These are phyloP conservation scores for Drosophila conformis DNA, from an alignment of 2,888 invertebrate genomes.

Conservation along the genomic window DNA sequence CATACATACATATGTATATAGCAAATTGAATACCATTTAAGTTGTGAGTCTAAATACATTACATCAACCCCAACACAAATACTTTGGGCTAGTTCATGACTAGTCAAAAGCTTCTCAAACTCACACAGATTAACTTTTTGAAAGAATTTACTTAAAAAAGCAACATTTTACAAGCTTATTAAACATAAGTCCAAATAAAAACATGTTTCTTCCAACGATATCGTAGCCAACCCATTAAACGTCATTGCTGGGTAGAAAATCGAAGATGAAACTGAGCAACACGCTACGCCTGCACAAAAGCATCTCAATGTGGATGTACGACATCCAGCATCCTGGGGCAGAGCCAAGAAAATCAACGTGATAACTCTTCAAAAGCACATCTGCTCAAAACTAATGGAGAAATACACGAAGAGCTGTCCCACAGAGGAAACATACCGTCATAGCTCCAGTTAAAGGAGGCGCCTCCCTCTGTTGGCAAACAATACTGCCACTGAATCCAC, in stretches of 20 bases:
- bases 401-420: background rate
- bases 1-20: background rate
- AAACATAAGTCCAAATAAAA: background rate
- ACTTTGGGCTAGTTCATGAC: background rate
- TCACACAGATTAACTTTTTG: background rate
- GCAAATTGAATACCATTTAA: background rate
- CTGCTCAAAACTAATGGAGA: background rate
- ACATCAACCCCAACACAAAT: background rate
- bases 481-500: background rate
- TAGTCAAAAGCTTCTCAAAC: background rate
- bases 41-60: background rate
- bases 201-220: background rate
- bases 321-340: background rate
- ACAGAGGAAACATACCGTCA: too few relatives aligned
- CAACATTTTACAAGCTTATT: background rate
- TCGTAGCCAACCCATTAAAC: background rate
- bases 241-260: background rate
- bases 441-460: background rate
- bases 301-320: background rate
- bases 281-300: background rate
- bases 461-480: background rate
- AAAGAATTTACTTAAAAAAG: background rate
- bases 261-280: background rate
- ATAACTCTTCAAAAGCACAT: background rate
- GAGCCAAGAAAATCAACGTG: background rate